Evolutionary conservation across 2,113 vertebrate species (phyloP).

Genomic region (Antigone vipio): DNA sequence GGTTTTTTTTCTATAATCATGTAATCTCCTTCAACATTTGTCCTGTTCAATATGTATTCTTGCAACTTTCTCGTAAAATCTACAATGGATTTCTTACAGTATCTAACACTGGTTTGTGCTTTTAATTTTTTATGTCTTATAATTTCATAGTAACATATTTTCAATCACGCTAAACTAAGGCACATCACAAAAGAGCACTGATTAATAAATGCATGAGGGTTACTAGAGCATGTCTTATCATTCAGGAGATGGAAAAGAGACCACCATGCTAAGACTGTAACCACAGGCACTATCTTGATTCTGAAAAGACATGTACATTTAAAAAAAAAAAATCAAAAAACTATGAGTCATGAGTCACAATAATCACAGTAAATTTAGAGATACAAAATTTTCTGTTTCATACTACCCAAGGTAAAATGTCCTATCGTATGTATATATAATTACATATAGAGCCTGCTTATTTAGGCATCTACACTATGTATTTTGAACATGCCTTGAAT

Average conservation of each 20-base stretch:
- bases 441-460: background rate
- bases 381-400: background rate
- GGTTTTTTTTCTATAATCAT: background rate
- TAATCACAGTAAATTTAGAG: background rate
- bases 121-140: background rate
- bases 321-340: background rate
- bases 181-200: background rate
- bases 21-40: background rate
- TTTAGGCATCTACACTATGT: background rate
- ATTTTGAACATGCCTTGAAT: background rate
- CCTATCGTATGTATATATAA: background rate
- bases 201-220: background rate
- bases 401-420: background rate
- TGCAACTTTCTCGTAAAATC: background rate
- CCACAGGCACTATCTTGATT: background rate
- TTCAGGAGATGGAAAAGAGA: background rate
- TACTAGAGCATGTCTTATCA: background rate
- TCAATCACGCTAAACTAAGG: background rate
- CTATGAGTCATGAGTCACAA: background rate
- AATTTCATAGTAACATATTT: background rate
- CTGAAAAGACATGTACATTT: background rate
- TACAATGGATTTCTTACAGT: background rate
- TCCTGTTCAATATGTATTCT: background rate
- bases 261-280: background rate
- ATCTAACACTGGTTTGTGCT: background rate